Evolutionary conservation across 2,113 vertebrate genomes (phyloP), one percentile per base, ranked within the genome.

Genomic region (crab-eating macaque (Macaca fascicularis)): DNA sequence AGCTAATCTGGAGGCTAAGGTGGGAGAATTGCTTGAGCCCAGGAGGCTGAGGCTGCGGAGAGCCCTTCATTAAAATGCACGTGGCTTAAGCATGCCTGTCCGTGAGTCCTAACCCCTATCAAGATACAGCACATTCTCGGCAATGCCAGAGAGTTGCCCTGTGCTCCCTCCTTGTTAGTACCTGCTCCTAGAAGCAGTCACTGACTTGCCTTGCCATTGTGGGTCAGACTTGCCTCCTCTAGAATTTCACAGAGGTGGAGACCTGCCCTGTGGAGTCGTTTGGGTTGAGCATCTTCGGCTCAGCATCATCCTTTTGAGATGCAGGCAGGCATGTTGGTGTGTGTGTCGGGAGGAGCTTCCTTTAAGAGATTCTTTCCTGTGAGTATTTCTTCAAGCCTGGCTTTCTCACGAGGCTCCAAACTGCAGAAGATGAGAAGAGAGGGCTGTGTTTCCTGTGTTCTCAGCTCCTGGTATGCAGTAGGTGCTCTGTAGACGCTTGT

Each of bases 261-360:
- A 13, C 12, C 2, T 5, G 13, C 5, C 0, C 32, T 32, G 3
- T 22, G 22, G 11, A 32, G 48, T 76, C 70, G 48, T 38, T n/a
- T 17, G 57, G 20, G 23, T 48, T 27, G 45, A 40, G 45, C 22
- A 2, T 22, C 69, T 45, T 67, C n/a, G 23, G 38, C 43, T 45
- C 32, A 25, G 67, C 23, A 5, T 50, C 16, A 1, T 5, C n/a
- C 16, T 14, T 48, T 89, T 23, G 45, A 27, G 78, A 50, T 32
- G 12, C 22, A 27, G 43, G 35, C 0, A 0, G 43, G 35, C 0
- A 0, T 23, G 48, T 0, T 5, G n/a, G 12, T 0, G 1, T 32
- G 35, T 23, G 43, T n/a, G 7, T 55, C 8, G 16, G 23, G 64
- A 30, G 10, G 13, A 23, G 9, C 32, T 93, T 38, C 10, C 38